phyloP scores from a whole-genome alignment of 2,797 vertebrate genomes.

The Malacoctenus gilli region DNA sequence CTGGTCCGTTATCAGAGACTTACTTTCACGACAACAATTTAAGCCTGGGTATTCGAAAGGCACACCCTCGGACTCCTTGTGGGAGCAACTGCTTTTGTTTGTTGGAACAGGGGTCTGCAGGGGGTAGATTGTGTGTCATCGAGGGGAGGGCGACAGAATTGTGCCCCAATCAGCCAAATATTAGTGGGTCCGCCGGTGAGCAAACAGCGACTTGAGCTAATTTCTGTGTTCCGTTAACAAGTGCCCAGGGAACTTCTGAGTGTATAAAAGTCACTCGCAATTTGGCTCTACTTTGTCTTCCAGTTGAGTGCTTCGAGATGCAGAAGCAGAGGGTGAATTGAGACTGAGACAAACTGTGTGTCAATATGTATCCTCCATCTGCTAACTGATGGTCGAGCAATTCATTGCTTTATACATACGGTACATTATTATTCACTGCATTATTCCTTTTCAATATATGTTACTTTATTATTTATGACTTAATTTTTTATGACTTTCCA shows the following conservation, averaged over 20 bases:
- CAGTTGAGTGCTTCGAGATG: constrained; percentile 5
- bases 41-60: constrained; percentile 9
- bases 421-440: too few species aligned
- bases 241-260: constrained; percentile 61
- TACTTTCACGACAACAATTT: not conserved
- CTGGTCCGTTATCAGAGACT: not conserved
- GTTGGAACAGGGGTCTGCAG: constrained; percentile 45
- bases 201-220: constrained; percentile 68
- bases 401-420: too few species aligned
- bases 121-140: constrained; percentile 27
- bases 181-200: constrained; percentile 67
- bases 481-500: too few species aligned
- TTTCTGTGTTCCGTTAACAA: constrained; percentile 69
- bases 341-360: constrained; percentile 41
- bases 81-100: constrained; percentile 18
- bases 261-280: constrained; percentile 72
- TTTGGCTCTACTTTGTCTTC: constrained; percentile 66
- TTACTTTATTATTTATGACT: too few species aligned
- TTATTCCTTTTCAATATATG: too few species aligned
- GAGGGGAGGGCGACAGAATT: constrained; percentile 24
- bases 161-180: constrained; percentile 49
- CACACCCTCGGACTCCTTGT: constrained; percentile 1
- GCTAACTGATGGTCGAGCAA: too few species aligned
- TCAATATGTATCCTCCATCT: constrained; percentile 10
- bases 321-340: constrained; percentile 41